Evolutionary conservation across 2,797 vertebrate species (phyloP), one percentile per base, ranked within the genome.

Genomic region (Mormyrus proboscirostris): DNA sequence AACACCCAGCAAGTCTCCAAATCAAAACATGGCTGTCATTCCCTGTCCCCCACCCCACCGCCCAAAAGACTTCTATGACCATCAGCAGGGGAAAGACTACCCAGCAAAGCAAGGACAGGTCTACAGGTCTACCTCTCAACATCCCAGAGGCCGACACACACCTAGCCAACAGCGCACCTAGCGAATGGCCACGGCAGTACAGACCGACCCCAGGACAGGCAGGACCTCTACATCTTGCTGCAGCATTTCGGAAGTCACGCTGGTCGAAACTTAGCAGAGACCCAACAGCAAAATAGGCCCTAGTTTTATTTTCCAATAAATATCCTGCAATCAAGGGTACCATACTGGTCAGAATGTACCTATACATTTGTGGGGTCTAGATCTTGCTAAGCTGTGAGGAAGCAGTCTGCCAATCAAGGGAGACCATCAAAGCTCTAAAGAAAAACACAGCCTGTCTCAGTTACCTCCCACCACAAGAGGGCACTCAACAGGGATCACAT

Each of bases 1-100:
- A 98, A 97, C 96, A 92, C 93, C 92, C 93, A 91, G 93, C 95
- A 94, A 95, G 95, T 96, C 93, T 92, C 93, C 90, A n/a, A 95
- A 96, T 96, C 95, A 96, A 29, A 29, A 29, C 29, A 29, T 29
- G 29, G 94, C 91, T 94, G 92, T 91, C 92, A 91, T 94, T 95
- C 94, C 95, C 94, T 95, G 93, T 92, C 89, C 38, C 89, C 91
- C 12, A 1, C 59, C 57, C 53, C 57, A 62, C 1, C 22, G n/a
- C 92, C 92, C 90, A 90, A 92, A 90, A 90, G 91, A 90, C 91
- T 65, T 88, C 1, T 88, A 47, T 6, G n/a, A 89, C 83, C 83
- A 53, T 84, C 33, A 82, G 90, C 55, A 87, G 89, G 49, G 91
- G 57, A 91, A 93, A 91, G 92, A 91, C 88, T 6, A 6, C 44